Evolutionary conservation across 2,888 invertebrate genomes (phyloP), one percentile per base, ranked within the genome.

Genomic region (Clusia tigrina): DNA sequence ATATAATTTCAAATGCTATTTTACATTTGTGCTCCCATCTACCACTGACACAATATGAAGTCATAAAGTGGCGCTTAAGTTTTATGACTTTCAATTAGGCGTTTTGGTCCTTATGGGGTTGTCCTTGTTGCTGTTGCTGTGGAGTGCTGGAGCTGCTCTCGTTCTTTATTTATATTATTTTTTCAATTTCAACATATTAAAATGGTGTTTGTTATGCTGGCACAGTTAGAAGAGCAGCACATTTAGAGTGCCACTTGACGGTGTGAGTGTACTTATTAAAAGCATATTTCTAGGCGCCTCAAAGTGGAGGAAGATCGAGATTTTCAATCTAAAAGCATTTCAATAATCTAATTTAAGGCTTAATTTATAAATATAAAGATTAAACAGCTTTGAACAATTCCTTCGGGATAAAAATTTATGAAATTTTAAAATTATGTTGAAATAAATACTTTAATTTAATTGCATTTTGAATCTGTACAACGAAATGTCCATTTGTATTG

Each of bases 1-100:
- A 58, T 22, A 37, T 58, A 12, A 52, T 58, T 58, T 52, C 52
- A 51, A 58, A 52, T 58, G 18, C 52, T 18, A 58, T 20, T 58
- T 18, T 42, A 25, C 1, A 20, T 46, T 42, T 57, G n/a, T 57
- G 24, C 2, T 15, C 15, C 46, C 38, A 15, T 22, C 18, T 10
- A 38, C 38, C 22, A 38, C 24, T 17, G n/a, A n/a, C 6, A n/a
- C 57, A n/a, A n/a, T n/a, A 46, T 10, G n/a, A 5, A 42, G n/a
- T 15, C 9, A 42, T 42, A 42, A 42, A 42, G 42, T 42, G 42
- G n/a, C 6, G 48, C 48, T 48, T 5, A 2, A 15, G 5, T 22
- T 48, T 22, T 2, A 48, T 22, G 48, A 48, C 48, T 48, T 48
- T 48, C 48, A 48, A 20, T 48, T 48, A 20, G 15, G 22, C 42